These are phyloP conservation scores for Teleogryllus oceanicus DNA, from an alignment of 2,888 invertebrate species.

Conservation along the genomic window DNA sequence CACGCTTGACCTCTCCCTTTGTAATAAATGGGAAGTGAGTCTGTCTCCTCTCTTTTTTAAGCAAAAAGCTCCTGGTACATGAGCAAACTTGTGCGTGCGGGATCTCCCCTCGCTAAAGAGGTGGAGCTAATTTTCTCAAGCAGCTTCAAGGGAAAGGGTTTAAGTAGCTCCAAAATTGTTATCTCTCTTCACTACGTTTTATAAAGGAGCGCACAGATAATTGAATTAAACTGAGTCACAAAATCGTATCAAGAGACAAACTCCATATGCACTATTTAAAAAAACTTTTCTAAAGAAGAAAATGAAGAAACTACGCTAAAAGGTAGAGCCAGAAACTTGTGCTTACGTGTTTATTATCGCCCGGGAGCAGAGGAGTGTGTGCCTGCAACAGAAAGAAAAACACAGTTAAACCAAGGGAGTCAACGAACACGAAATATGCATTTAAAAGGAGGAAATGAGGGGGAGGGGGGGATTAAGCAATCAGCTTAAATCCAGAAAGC, in stretches of 20 bases:
- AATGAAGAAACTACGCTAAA: too few species aligned
- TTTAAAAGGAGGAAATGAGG: too few species aligned
- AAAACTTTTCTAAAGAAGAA: too few species aligned
- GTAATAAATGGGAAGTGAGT: not conserved
- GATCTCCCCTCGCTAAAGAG: not conserved
- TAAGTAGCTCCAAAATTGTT: not conserved
- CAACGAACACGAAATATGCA: too few species aligned
- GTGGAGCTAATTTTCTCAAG: not conserved
- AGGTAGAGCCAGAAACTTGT: slow-evolving; percentile 27
- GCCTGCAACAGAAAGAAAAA: slow-evolving; percentile 58
- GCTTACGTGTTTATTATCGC: slow-evolving; percentile 59
- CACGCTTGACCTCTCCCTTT: slow-evolving; percentile 1
- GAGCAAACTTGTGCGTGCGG: not conserved
- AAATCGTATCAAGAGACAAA: too few species aligned
- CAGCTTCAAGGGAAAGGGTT: not conserved
- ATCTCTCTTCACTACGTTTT: too few species aligned
- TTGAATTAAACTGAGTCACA: too few species aligned
- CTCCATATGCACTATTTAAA: too few species aligned
- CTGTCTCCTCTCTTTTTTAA: not conserved
- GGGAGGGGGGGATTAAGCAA: too few species aligned
- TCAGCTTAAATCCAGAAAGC: too few species aligned
- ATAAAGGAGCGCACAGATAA: too few species aligned
- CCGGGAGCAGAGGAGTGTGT: slow-evolving; percentile 63
- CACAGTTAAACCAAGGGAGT: too few species aligned
- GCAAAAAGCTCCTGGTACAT: not conserved